Conservation (phyloP, 1,140 invertebrate genomes). For the Neodiprion fabricii region DNA sequence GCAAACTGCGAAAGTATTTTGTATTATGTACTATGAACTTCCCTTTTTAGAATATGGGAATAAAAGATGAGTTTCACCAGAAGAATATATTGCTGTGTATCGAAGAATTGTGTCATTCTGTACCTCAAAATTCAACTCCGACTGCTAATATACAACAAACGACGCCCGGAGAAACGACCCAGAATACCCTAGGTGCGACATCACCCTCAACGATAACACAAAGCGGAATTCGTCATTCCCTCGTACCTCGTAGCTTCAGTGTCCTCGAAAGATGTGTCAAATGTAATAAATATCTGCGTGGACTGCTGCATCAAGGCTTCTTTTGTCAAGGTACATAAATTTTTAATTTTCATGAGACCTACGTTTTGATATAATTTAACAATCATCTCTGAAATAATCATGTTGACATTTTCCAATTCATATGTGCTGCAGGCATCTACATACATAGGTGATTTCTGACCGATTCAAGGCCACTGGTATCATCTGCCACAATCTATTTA, state of each 20-base stretch:
- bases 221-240: slow-evolving; percentile 57
- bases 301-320: slow-evolving; percentile 76
- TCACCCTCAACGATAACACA: slow-evolving; percentile 7
- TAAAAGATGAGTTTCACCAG: slow-evolving; percentile 80
- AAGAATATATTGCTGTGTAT: slow-evolving; percentile 75
- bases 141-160: slow-evolving; percentile 5
- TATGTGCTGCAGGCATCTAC: too few species aligned
- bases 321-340: slow-evolving; percentile 72
- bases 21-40: slow-evolving; percentile 17
- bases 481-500: slow-evolving; percentile 3
- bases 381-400: too few species aligned
- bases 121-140: slow-evolving; percentile 18
- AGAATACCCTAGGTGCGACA: neutral
- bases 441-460: neutral
- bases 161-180: slow-evolving; percentile 14
- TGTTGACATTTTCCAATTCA: too few species aligned
- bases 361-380: too few species aligned
- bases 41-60: slow-evolving; percentile 74
- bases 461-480: neutral
- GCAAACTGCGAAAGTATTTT: slow-evolving; percentile 1
- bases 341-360: neutral
- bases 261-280: slow-evolving; percentile 75
- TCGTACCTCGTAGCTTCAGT: slow-evolving; percentile 74
- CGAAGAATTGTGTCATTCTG: slow-evolving; percentile 69
- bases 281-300: slow-evolving; percentile 78